Evolutionary conservation across 2,888 invertebrate species (phyloP), one percentile per base, ranked within the genome.

Genomic region (Sicus ferrugineus): DNA sequence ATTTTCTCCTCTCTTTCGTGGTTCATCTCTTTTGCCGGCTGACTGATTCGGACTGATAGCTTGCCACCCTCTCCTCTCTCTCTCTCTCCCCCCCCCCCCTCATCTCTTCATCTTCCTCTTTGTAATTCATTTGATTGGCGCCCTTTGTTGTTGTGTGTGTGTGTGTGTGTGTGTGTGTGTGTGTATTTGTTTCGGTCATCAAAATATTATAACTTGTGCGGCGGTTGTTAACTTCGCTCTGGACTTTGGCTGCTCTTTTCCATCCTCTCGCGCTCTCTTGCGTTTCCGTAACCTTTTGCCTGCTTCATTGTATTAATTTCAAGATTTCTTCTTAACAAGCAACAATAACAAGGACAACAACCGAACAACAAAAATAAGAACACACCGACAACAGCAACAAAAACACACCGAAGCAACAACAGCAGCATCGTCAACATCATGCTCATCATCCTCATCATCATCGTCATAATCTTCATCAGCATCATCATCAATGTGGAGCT

Each of bases 121-220:
- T n/a, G n/a, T n/a, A 31, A 26, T 34, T 59, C 50, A 52, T 67
- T 19, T 56, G 63, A 58, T 56, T 56, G 54, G 68, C 38, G 59
- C 48, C 46, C 63, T 28, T 58, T 68, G 38, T 68, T 61, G 5
- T 9, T 38, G 4, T 9, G 1, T 58, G 28, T n/a, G 46, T 67
- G 30, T 28, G 11, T 28, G 56, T 56, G 38, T 34, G 4, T 9
- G 1, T 58, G 28, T 30, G 16, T 58, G 3, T 48, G 46, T n/a
- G 46, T 67, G 30, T 28, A 14, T 28, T 67, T 56, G 38, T 34
- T 42, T 52, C 14, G 56, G 56, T 58, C 38, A 38, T 34, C 46
- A 52, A 52, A 67, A 58, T 58, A 46, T 58, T 46, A 21, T 56
- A 42, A 58, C 58, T 58, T 67, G 46, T 67, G 66, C 30, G 66